phyloP scores from a whole-genome alignment of 2,113 vertebrate species.

The Pogona vitticeps region DNA sequence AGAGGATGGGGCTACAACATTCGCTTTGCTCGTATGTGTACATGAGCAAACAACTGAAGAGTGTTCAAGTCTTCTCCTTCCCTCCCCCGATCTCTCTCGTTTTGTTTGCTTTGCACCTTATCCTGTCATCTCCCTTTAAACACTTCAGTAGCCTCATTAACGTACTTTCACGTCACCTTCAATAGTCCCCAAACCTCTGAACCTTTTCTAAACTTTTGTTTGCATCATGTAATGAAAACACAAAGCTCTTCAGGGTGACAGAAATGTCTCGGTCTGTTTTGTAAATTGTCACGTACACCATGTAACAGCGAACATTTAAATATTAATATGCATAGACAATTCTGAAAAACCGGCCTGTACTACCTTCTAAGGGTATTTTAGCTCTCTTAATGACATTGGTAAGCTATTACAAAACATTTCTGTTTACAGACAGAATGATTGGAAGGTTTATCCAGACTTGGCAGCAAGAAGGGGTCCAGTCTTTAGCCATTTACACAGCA shows the following conservation, averaged over 20 bases:
- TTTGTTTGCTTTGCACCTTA: no score
- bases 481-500: constrained; percentile 67
- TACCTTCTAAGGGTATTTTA: constrained; percentile 14
- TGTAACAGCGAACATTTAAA: constrained; percentile 1
- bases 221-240: not conserved
- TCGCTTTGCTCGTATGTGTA: no score
- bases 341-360: constrained; percentile 20
- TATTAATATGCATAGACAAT: constrained; percentile 26
- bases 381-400: constrained; percentile 37
- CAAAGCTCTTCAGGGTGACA: constrained; percentile 18
- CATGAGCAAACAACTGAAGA: no score
- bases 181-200: not conserved
- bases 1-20: no score
- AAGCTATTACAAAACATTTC: constrained; percentile 42
- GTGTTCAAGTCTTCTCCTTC: no score
- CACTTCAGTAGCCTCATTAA: not conserved
- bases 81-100: no score
- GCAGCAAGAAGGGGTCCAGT: constrained; percentile 55
- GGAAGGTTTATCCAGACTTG: constrained; percentile 58
- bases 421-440: constrained; percentile 70
- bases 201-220: not conserved
- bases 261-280: constrained; percentile 1
- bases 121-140: not conserved
- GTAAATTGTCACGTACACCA: not conserved
- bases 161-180: constrained; percentile 1